phyloP scores from a whole-genome alignment of 2,888 invertebrate genomes.

The Amphipoea lucens region DNA sequence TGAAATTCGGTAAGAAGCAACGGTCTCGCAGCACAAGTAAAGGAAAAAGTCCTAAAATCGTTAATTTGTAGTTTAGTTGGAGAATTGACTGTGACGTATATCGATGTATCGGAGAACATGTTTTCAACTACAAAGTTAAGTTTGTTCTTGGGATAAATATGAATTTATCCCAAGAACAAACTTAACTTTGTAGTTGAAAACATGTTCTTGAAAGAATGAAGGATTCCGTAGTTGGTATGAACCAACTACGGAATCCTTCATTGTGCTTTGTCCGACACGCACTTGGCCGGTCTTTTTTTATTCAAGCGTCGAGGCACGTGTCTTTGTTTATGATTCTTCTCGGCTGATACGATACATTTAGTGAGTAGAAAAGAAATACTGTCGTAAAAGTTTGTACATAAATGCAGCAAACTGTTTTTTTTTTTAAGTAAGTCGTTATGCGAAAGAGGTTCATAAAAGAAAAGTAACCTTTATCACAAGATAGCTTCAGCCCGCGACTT shows the following conservation, averaged over 20 bases:
- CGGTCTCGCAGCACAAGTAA: not conserved
- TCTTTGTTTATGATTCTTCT: constrained; percentile 32
- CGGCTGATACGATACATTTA: not conserved
- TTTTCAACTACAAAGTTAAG: not conserved
- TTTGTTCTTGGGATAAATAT: too few species aligned
- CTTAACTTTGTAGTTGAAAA: too few species aligned
- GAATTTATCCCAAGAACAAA: too few species aligned
- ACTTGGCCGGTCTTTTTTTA: constrained; percentile 3
- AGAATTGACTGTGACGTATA: too few species aligned
- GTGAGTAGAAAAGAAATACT: not conserved
- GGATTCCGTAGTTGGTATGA: too few species aligned
- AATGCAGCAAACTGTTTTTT: not conserved
- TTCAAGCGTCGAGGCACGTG: not conserved
- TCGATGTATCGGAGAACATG: too few species aligned
- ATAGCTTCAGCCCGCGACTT: too few species aligned
- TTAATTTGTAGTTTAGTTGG: too few species aligned
- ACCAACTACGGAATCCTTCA: not conserved
- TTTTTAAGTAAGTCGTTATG: not conserved
- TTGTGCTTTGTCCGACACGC: not conserved
- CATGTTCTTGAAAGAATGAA: too few species aligned
- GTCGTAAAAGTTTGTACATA: constrained; percentile 21
- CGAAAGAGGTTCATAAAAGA: not conserved
- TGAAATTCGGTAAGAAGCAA: too few species aligned
- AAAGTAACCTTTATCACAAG: not conserved
- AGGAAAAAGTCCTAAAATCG: not conserved